A percentile compares a stretch with the other conserved stretches of the same genome.
Conservation (phyloP, 2,888 invertebrate genomes). For the Fragum whitleyi region DNA sequence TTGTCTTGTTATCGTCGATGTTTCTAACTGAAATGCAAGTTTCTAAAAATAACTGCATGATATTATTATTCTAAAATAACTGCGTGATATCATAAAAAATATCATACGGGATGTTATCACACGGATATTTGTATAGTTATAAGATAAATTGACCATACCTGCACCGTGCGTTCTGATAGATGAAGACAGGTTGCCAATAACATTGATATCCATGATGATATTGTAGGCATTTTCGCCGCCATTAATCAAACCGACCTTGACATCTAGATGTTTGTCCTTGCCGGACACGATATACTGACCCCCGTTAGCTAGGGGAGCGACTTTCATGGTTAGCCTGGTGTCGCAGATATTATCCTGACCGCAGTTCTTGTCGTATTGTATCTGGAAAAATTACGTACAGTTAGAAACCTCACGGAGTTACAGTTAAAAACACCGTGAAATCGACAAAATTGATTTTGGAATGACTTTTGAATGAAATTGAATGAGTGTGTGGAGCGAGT, state of each 20-base stretch:
- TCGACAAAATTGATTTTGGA: no score
- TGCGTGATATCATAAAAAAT: no score
- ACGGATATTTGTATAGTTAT: no score
- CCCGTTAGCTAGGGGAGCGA: conserved; percentile 41
- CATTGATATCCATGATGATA: conserved; percentile 49
- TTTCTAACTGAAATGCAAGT: no score
- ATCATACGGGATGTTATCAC: no score
- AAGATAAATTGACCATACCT: not conserved
- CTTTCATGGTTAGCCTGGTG: conserved; percentile 44
- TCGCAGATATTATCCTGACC: conserved; percentile 60
- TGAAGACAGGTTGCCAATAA: conserved; percentile 53
- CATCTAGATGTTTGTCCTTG: conserved; percentile 46
- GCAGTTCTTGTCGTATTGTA: conserved; percentile 65
- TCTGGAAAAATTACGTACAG: conserved; percentile 47
- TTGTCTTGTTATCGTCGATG: no score
- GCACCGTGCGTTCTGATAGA: conserved; percentile 38
- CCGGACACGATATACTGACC: conserved; percentile 55
- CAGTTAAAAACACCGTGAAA: no score
- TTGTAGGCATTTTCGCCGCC: conserved; percentile 62
- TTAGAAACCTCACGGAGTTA: no score
- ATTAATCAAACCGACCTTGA: conserved; percentile 52
- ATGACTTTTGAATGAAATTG: no score
- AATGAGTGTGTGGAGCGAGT: no score
- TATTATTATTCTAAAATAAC: no score
- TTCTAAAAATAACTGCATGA: no score